phyloP scores from a whole-genome alignment of 1,140 invertebrate species.

The Aradophagus sp. region DNA sequence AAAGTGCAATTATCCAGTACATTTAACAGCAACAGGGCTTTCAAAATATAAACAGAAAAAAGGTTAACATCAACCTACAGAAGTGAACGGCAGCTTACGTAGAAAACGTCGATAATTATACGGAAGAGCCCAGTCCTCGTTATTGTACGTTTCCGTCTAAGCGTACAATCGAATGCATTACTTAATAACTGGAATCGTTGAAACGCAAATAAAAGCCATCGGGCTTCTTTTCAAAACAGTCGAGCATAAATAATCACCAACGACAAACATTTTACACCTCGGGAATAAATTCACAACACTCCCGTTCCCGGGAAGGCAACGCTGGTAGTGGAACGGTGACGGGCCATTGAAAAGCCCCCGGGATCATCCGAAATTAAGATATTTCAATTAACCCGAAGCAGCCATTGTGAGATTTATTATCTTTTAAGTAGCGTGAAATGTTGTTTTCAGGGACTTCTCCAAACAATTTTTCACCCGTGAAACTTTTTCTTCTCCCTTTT shows the following conservation, averaged over 20 bases:
- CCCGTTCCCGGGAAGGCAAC: slow-evolving; percentile 40
- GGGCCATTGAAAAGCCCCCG: slow-evolving; percentile 15
- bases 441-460: slow-evolving; percentile 47
- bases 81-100: slow-evolving; percentile 22
- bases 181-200: slow-evolving; percentile 45
- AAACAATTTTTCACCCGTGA: slow-evolving; percentile 39
- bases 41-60: not conserved
- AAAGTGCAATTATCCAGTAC: too few relatives aligned
- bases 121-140: too few relatives aligned
- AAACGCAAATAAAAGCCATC: slow-evolving; percentile 36
- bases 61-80: too few relatives aligned
- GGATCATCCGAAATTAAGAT: slow-evolving; percentile 49
- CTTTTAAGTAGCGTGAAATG: slow-evolving; percentile 53
- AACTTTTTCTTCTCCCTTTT: slow-evolving; percentile 12
- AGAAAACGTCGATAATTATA: too few relatives aligned
- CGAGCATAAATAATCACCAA: slow-evolving; percentile 41
- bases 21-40: slow-evolving; percentile 12
- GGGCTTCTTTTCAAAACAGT: too few relatives aligned
- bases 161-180: slow-evolving; percentile 28
- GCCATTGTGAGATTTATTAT: slow-evolving; percentile 49
- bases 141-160: slow-evolving; percentile 16
- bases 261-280: slow-evolving; percentile 52
- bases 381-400: slow-evolving; percentile 49
- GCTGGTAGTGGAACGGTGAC: slow-evolving; percentile 45
- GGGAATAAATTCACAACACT: slow-evolving; percentile 24